A percentile compares a stretch with the other conserved stretches of the same genome.
phyloP scores from a whole-genome alignment of 2,797 vertebrate species.

The Petrocephalus sullivani region DNA sequence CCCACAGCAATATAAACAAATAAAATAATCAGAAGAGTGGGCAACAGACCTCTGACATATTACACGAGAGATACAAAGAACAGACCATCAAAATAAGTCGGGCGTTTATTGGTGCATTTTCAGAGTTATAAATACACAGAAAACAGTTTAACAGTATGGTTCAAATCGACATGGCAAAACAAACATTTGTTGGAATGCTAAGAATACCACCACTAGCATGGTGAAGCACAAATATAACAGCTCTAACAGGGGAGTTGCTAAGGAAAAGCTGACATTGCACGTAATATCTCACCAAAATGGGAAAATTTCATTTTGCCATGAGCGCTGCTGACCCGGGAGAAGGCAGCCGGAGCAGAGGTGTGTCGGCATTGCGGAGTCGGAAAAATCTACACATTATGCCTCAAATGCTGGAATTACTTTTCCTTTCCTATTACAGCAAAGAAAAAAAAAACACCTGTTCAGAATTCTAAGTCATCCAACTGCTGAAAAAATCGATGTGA shows the following conservation, averaged over 20 bases:
- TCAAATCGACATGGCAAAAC: neutral
- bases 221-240: neutral
- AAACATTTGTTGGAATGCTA: neutral
- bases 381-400: neutral
- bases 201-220: neutral
- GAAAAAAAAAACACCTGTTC: neutral
- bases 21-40: neutral
- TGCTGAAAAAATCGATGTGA: neutral
- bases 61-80: neutral
- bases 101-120: slow-evolving; percentile 5
- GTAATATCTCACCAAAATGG: neutral
- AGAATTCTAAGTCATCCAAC: neutral
- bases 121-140: neutral
- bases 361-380: neutral
- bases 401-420: neutral
- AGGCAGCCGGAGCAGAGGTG: neutral
- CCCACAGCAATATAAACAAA: neutral
- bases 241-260: neutral
- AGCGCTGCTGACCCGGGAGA: neutral
- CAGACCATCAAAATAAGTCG: neutral
- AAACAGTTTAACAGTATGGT: neutral
- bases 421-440: neutral
- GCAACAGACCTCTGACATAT: neutral
- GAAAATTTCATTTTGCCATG: neutral
- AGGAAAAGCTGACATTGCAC: neutral